These are phyloP conservation scores for Myotis davidii DNA, from an alignment of 2,113 vertebrate species.

Conservation along the genomic window DNA sequence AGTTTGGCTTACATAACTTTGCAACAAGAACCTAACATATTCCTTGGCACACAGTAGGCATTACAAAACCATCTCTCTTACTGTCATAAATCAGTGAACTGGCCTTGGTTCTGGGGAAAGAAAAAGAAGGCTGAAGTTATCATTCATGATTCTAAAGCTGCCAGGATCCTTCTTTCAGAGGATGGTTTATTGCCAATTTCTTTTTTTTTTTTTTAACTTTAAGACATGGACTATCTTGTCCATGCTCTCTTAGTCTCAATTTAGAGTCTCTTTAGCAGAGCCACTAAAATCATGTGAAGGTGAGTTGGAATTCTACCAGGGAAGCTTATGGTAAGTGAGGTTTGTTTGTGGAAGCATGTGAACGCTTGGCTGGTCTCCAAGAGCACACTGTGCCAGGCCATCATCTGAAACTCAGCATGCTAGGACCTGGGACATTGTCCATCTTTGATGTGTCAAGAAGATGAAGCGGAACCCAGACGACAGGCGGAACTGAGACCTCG, in stretches of 20 bases:
- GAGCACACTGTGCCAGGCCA: neutral
- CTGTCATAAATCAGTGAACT: neutral
- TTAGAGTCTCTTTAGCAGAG: neutral
- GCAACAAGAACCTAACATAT: neutral
- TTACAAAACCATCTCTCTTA: neutral
- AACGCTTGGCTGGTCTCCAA: neutral
- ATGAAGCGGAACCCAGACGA: neutral
- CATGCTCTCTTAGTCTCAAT: neutral
- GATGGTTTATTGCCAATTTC: neutral
- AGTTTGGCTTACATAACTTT: neutral
- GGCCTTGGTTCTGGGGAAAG: neutral
- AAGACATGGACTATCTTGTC: neutral
- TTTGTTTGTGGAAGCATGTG: neutral
- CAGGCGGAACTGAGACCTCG: neutral
- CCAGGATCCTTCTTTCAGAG: neutral
- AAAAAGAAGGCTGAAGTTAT: neutral
- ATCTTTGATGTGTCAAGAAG: slow-evolving; percentile 37
- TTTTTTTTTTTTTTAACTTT: neutral
- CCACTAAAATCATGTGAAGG: neutral
- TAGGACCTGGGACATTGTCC: neutral
- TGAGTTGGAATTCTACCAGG: neutral
- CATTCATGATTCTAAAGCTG: neutral
- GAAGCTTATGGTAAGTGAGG: neutral
- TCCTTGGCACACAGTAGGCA: neutral
- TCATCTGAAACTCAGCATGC: neutral